A percentile compares a stretch with the other conserved stretches of the same genome.
Evolutionary conservation across 2,888 invertebrate species (phyloP).

Genomic region (Maniola hyperantus): DNA sequence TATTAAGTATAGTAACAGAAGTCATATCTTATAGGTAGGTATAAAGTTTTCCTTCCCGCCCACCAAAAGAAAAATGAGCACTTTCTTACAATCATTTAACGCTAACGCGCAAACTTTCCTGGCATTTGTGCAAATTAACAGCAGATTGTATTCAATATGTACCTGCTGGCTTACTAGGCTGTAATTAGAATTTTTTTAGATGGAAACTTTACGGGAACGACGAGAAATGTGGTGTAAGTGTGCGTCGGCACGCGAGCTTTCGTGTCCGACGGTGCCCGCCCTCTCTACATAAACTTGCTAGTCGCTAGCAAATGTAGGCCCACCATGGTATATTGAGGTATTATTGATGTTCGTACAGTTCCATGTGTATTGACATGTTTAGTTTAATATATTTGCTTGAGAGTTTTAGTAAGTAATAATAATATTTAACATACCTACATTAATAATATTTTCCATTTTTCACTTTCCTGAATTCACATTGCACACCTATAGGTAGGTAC

Average conservation of each 20-base stretch:
- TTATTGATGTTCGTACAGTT: slow-evolving; percentile 24
- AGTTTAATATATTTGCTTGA: slow-evolving; percentile 10
- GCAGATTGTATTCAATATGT: slow-evolving; percentile 39
- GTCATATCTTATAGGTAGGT: no score
- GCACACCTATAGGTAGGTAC: no score
- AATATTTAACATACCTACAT: no score
- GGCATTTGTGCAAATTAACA: slow-evolving; percentile 34
- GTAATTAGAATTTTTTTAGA: slow-evolving; percentile 55
- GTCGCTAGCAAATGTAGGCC: slow-evolving; percentile 29
- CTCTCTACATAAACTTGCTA: slow-evolving; percentile 40
- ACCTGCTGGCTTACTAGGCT: slow-evolving; percentile 48
- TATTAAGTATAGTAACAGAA: no score
- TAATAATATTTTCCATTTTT: neutral
- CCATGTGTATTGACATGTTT: slow-evolving; percentile 23
- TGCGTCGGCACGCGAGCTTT: slow-evolving; percentile 73
- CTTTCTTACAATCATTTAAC: neutral
- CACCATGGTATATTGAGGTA: slow-evolving; percentile 29
- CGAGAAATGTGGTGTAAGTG: slow-evolving; percentile 56
- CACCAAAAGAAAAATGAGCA: neutral
- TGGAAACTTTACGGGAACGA: slow-evolving; percentile 55
- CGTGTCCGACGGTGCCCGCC: slow-evolving; percentile 59
- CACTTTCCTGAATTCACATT: neutral
- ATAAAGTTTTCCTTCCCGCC: no score
- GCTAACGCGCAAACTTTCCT: neutral
- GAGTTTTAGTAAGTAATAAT: no score